Evolutionary conservation across 2,797 vertebrate genomes (phyloP).

Genomic region (Coregonus suidteri): DNA sequence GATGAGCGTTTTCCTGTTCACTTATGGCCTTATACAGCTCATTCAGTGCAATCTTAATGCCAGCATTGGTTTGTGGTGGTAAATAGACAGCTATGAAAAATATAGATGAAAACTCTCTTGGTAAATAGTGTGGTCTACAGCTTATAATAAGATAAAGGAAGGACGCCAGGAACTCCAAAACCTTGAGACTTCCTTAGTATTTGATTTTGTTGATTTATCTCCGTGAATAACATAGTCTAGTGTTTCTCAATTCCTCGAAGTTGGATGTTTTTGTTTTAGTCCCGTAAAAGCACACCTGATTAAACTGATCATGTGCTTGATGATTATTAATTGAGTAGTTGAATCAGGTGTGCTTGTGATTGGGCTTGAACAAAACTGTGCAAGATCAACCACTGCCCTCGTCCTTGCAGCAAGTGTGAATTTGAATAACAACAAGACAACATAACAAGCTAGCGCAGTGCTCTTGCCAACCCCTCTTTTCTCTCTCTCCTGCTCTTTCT

Average conservation of each 20-base stretch:
- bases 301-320: no score
- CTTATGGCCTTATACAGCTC: no score
- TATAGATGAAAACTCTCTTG: no score
- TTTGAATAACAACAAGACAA: neutral
- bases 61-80: no score
- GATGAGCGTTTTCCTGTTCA: no score
- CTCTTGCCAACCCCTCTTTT: neutral
- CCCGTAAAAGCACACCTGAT: neutral
- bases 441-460: neutral
- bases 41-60: no score
- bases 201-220: neutral
- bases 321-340: no score
- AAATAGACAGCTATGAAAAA: no score
- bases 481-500: neutral
- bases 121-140: no score
- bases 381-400: neutral
- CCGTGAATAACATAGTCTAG: neutral
- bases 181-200: no score
- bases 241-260: neutral
- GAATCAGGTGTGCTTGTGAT: neutral
- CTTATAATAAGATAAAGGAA: no score
- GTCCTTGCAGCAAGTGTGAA: neutral
- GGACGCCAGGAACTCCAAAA: no score
- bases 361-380: neutral
- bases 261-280: neutral